These are phyloP conservation scores for Choloepus didactylus DNA, from an alignment of 2,797 vertebrate genomes.

Conservation along the genomic window DNA sequence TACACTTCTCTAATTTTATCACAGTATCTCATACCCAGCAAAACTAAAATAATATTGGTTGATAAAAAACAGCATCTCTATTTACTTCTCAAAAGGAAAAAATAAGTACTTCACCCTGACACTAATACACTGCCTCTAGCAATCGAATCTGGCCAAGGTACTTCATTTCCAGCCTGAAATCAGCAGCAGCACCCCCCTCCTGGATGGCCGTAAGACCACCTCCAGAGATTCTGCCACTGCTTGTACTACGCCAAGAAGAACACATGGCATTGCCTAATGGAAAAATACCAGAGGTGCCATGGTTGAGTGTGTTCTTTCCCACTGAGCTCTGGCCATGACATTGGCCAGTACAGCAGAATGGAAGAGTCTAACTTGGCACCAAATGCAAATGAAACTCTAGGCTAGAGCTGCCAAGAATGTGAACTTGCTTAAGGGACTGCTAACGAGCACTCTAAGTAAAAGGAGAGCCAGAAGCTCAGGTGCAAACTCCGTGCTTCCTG, in stretches of 20 bases:
- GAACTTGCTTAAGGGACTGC: background rate
- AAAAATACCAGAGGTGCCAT: background rate
- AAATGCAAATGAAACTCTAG: background rate
- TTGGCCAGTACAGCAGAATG: background rate
- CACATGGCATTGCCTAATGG: background rate
- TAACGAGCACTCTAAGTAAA: background rate
- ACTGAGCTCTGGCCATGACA: background rate
- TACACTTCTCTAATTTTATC: background rate
- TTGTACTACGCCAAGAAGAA: background rate
- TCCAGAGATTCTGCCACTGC: background rate
- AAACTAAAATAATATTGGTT: constrained; percentile 32
- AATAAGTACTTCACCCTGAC: constrained; percentile 10
- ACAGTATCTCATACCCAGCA: background rate
- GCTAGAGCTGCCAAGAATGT: background rate
- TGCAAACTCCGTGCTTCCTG: background rate
- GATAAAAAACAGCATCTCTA: constrained; percentile 1
- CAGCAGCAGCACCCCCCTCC: background rate
- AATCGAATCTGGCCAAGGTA: background rate
- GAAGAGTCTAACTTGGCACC: background rate
- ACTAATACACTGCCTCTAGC: background rate
- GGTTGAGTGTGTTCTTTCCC: background rate
- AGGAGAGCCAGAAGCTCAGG: background rate
- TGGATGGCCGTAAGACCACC: background rate
- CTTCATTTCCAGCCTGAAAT: background rate
- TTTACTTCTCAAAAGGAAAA: constrained; percentile 15